Conservation (phyloP, 1,140 invertebrate genomes). For the Drosophila prosaltans region DNA sequence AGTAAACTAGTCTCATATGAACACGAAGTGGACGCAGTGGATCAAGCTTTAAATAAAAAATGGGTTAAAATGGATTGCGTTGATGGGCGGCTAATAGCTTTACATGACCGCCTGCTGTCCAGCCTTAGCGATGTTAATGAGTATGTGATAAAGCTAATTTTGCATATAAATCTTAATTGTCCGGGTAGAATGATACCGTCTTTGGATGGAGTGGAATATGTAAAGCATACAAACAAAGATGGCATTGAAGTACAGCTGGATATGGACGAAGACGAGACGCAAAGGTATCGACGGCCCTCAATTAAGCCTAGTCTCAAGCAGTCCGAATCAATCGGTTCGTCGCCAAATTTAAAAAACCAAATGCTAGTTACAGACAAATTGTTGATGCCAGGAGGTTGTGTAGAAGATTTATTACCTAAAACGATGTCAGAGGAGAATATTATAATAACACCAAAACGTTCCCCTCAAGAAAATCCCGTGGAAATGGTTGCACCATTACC, state of each 20-base stretch:
- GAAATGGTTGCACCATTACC: not conserved
- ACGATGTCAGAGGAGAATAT: not conserved
- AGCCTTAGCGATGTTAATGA: conserved; percentile 48
- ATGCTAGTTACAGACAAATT: too few relatives aligned
- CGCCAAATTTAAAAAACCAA: too few relatives aligned
- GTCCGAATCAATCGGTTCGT: not conserved
- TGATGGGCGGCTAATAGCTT: conserved; percentile 17
- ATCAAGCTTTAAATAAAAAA: conserved; percentile 10
- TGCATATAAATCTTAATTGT: conserved; percentile 42
- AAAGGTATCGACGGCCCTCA: not conserved
- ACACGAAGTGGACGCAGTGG: conserved; percentile 23
- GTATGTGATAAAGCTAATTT: conserved; percentile 42
- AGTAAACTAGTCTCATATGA: conserved; percentile 34
- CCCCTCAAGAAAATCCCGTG: not conserved
- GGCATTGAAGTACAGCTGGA: conserved; percentile 24
- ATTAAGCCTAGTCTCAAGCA: not conserved
- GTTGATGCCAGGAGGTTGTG: not conserved
- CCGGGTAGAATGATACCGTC: not conserved
- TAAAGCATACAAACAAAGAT: conserved; percentile 17
- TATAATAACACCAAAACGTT: not conserved
- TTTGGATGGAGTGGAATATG: not conserved
- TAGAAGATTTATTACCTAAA: not conserved
- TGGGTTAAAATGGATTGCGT: conserved; percentile 27
- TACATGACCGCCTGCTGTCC: conserved; percentile 46
- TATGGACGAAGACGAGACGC: not conserved